phyloP scores from a whole-genome alignment of 1,140 invertebrate genomes.

The Agraylea sexmaculata region DNA sequence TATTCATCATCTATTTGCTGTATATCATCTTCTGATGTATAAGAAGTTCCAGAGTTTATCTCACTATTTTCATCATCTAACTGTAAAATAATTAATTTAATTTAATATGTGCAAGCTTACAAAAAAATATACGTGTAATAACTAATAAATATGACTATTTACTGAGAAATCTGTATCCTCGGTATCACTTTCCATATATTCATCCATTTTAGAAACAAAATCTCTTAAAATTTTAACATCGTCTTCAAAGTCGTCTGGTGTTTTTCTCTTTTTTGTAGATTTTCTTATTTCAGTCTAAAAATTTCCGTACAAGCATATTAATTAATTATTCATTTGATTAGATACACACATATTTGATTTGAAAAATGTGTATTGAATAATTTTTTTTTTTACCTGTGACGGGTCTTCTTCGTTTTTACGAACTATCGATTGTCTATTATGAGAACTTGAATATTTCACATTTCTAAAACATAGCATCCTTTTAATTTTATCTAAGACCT shows the following conservation, averaged over 20 bases:
- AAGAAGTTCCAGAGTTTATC: no score
- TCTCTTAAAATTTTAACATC: constrained; percentile 6
- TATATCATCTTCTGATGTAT: no score
- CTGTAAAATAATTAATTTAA: no score
- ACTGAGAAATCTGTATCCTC: constrained; percentile 17
- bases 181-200: constrained; percentile 9
- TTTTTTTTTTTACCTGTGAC: constrained; percentile 7
- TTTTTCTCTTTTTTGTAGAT: not conserved
- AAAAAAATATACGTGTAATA: no score
- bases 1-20: no score
- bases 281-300: no score
- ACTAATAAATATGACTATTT: constrained; percentile 4
- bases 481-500: constrained; percentile 8
- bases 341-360: no score
- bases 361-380: not conserved
- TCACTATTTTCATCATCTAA: no score
- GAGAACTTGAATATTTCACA: constrained; percentile 12
- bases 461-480: constrained; percentile 12
- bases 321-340: no score
- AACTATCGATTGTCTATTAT: constrained; percentile 3
- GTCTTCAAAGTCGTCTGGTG: constrained; percentile 5
- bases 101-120: no score
- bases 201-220: constrained; percentile 8
- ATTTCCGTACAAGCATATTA: no score
- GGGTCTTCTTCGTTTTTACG: constrained; percentile 14